Evolutionary conservation across 2,113 vertebrate genomes (phyloP).

Genomic region (Australoheros scitulus): DNA sequence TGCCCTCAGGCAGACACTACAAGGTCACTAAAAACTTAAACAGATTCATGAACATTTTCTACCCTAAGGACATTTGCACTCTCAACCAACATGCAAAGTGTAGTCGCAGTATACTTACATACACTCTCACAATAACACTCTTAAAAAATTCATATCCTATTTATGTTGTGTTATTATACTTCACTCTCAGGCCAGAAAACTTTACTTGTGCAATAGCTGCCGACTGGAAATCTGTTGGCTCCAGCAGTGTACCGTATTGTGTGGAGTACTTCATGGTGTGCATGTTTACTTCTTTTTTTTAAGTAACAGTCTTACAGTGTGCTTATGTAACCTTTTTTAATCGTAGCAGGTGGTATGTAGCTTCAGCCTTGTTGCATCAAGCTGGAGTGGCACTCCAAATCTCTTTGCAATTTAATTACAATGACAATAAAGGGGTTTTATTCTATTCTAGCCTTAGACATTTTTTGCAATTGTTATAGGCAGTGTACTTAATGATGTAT

Average conservation of each 20-base stretch:
- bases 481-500: background rate
- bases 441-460: background rate
- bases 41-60: background rate
- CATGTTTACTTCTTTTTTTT: no score
- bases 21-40: background rate
- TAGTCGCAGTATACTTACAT: background rate
- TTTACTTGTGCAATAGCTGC: no score
- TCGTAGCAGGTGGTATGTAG: background rate
- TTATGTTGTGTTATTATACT: background rate
- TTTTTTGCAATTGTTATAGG: background rate
- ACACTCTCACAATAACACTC: background rate
- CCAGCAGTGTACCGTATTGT: no score
- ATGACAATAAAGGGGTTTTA: background rate
- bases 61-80: background rate
- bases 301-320: background rate
- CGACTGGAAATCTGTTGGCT: no score
- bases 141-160: background rate
- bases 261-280: no score
- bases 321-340: background rate
- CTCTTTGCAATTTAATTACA: background rate
- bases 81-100: background rate
- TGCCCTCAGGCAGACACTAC: background rate
- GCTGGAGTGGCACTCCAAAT: background rate
- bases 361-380: background rate
- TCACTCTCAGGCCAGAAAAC: no score